Evolutionary conservation across 2,888 invertebrate genomes (phyloP).

Genomic region (Athalia cordata): DNA sequence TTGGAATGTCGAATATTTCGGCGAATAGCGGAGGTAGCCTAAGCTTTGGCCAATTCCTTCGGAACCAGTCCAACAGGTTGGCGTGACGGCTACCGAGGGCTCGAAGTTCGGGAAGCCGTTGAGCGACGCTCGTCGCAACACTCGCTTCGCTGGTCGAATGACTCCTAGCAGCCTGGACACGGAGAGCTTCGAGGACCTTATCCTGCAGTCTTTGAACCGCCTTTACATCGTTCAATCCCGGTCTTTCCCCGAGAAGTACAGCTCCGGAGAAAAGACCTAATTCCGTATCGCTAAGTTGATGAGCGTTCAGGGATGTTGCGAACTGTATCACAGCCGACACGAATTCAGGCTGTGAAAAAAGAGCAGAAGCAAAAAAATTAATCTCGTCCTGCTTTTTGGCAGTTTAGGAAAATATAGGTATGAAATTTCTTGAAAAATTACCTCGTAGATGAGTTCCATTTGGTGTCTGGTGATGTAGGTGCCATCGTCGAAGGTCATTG

Average conservation of each 20-base stretch:
- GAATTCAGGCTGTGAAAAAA: slow-evolving; percentile 84
- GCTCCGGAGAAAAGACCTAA: slow-evolving; percentile 91
- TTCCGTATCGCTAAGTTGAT: slow-evolving; percentile 92
- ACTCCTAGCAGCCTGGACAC: slow-evolving; percentile 80
- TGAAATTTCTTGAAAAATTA: slow-evolving; percentile 74
- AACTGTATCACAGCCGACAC: slow-evolving; percentile 89
- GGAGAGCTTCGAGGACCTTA: slow-evolving; percentile 90
- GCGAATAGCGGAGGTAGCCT: slow-evolving; percentile 94
- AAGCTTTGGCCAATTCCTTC: slow-evolving; percentile 89
- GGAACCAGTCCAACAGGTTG: slow-evolving; percentile 92
- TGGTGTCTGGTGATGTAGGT: slow-evolving; percentile 88
- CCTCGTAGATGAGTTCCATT: slow-evolving; percentile 91
- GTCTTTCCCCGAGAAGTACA: slow-evolving; percentile 88
- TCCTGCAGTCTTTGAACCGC: slow-evolving; percentile 87
- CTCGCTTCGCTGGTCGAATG: slow-evolving; percentile 64
- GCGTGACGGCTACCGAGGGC: slow-evolving; percentile 89
- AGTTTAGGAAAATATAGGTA: background rate
- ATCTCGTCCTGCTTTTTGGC: slow-evolving; percentile 3
- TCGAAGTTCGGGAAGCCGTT: slow-evolving; percentile 85
- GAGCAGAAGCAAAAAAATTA: background rate
- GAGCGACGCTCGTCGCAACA: slow-evolving; percentile 73
- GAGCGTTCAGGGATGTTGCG: slow-evolving; percentile 82
- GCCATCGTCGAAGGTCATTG: slow-evolving; percentile 93
- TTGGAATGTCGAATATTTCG: slow-evolving; percentile 97
- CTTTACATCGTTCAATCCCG: slow-evolving; percentile 87